A percentile compares a stretch with the other conserved stretches of the same genome.
Evolutionary conservation across 2,797 vertebrate species (phyloP).

Genomic region (Halcyon badia): DNA sequence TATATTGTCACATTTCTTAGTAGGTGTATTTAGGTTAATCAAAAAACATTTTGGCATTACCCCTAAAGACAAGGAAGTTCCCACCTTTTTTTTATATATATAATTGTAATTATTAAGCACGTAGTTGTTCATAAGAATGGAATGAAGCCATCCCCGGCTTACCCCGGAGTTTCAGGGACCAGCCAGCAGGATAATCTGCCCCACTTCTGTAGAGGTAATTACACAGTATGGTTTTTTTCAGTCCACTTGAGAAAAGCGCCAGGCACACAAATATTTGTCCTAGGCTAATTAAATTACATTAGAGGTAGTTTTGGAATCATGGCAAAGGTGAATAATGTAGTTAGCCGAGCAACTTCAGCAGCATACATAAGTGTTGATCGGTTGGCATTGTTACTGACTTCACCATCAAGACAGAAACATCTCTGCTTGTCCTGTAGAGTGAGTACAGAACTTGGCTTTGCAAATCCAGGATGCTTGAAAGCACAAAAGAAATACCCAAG

Average conservation of each 20-base stretch:
- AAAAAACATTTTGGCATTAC: neutral
- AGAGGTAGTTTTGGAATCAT: neutral
- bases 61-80: neutral
- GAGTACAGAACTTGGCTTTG: neutral
- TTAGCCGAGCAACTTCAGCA: neutral
- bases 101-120: neutral
- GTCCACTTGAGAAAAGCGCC: neutral
- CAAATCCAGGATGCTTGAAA: neutral
- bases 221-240: neutral
- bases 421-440: neutral
- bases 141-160: neutral
- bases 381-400: neutral
- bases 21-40: neutral
- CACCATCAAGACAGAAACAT: neutral
- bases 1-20: neutral
- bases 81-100: neutral
- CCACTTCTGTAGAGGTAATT: neutral
- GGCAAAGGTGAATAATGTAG: neutral
- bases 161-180: neutral
- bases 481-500: neutral
- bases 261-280: neutral
- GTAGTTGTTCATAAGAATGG: neutral
- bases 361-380: neutral
- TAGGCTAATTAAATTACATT: neutral
- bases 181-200: neutral